Conservation (phyloP, 2,797 vertebrate species). For the Cyprinella venusta region DNA sequence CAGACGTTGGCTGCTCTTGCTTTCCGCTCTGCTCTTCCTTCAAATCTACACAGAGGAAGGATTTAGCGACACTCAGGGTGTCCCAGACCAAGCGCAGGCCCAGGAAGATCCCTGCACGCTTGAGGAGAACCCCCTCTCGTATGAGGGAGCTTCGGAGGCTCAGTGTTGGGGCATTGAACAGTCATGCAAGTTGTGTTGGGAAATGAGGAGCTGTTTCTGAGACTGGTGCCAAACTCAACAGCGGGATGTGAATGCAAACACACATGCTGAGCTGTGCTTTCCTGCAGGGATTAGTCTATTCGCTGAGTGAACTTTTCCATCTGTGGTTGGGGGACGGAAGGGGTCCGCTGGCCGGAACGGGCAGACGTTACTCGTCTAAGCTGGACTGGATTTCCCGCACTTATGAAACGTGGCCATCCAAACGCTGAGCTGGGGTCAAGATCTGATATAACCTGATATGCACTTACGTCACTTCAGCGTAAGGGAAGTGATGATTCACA, state of each 20-base stretch:
- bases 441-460: constrained; percentile 27
- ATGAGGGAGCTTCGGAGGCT: background rate
- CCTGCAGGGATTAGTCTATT: background rate
- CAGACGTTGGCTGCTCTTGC: constrained; percentile 72
- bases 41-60: constrained; percentile 79
- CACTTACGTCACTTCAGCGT: constrained; percentile 13
- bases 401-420: background rate
- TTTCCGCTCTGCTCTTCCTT: constrained; percentile 73
- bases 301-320: constrained; percentile 48
- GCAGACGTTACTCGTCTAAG: background rate
- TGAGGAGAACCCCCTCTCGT: constrained; percentile 1
- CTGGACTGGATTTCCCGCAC: constrained; percentile 28
- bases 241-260: constrained; percentile 2
- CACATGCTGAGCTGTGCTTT: background rate
- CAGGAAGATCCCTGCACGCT: background rate
- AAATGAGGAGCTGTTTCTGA: constrained; percentile 35
- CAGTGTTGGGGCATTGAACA: constrained; percentile 1
- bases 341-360: background rate
- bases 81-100: constrained; percentile 5
- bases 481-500: constrained; percentile 55
- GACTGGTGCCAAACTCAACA: constrained; percentile 13
- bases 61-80: constrained; percentile 30
- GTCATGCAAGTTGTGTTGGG: background rate
- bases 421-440: background rate
- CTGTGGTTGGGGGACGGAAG: background rate